These are phyloP conservation scores for Arrhamphus sclerolepis DNA, from an alignment of 2,797 vertebrate genomes.

Conservation along the genomic window DNA sequence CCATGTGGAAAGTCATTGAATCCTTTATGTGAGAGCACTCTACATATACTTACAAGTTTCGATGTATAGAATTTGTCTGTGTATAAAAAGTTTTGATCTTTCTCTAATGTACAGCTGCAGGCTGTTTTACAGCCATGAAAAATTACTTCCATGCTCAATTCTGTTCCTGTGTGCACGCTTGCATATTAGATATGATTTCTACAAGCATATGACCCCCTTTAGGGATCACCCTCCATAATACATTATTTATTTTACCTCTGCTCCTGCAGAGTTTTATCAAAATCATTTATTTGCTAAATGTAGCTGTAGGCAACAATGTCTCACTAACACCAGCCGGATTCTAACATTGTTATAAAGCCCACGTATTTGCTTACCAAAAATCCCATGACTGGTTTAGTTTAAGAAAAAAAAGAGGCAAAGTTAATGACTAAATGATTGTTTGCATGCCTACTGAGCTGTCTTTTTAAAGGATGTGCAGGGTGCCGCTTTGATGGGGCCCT, in stretches of 20 bases:
- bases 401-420: constrained; percentile 30
- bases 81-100: no score
- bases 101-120: no score
- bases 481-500: constrained; percentile 66
- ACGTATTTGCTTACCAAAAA: constrained; percentile 20
- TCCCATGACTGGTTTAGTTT: constrained; percentile 19
- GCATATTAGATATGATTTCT: not conserved
- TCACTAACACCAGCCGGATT: not conserved
- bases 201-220: not conserved
- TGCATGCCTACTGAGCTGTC: constrained; percentile 61
- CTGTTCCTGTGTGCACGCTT: not conserved
- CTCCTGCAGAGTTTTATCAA: not conserved
- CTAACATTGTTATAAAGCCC: constrained; percentile 1
- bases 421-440: constrained; percentile 57
- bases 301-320: not conserved
- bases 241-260: not conserved
- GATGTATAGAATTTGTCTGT: not conserved
- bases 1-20: not conserved
- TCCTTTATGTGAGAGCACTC: not conserved
- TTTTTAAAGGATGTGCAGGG: constrained; percentile 49
- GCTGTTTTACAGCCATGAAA: not conserved
- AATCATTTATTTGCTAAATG: not conserved
- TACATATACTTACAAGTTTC: not conserved
- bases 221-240: not conserved
- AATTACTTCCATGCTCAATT: not conserved